These are phyloP conservation scores for Theristus sp. DNA, from an alignment of 2,888 invertebrate genomes.

Conservation along the genomic window DNA sequence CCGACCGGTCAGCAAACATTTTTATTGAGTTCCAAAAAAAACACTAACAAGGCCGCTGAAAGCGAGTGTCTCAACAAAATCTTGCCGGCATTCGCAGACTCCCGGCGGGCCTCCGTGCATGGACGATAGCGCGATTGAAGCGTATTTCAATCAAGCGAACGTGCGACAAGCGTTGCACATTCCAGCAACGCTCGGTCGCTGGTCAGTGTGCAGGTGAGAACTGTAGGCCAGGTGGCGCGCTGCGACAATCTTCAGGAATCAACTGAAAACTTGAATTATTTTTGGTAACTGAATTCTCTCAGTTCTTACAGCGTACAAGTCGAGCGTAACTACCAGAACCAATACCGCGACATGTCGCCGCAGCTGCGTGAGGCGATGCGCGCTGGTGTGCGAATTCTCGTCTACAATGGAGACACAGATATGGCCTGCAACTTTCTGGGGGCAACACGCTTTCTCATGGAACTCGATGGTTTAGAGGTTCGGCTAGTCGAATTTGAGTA, in stretches of 20 bases:
- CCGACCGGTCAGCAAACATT: no score
- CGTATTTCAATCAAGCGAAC: not conserved
- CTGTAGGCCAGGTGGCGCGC: not conserved
- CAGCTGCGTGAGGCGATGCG: not conserved
- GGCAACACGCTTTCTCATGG: not conserved
- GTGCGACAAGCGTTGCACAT: conserved; percentile 1
- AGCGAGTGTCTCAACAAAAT: no score
- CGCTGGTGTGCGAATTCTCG: not conserved
- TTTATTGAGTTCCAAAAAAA: no score
- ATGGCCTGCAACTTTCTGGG: conserved; percentile 2
- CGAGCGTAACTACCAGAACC: not conserved
- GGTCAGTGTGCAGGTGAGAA: not conserved
- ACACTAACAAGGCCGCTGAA: no score
- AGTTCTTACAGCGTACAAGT: not conserved
- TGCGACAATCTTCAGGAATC: not conserved
- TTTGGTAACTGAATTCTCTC: not conserved
- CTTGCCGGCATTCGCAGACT: not conserved
- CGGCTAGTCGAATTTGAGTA: no score
- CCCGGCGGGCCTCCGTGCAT: not conserved
- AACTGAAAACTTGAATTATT: not conserved
- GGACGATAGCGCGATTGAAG: not conserved
- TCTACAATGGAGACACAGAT: conserved; percentile 4
- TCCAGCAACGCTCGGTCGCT: not conserved
- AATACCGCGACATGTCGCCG: not conserved
- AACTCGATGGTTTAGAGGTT: not conserved